Base-by-base conservation (phyloP, 2,113 vertebrate genomes). In the Cryptotis parvus region DNA sequence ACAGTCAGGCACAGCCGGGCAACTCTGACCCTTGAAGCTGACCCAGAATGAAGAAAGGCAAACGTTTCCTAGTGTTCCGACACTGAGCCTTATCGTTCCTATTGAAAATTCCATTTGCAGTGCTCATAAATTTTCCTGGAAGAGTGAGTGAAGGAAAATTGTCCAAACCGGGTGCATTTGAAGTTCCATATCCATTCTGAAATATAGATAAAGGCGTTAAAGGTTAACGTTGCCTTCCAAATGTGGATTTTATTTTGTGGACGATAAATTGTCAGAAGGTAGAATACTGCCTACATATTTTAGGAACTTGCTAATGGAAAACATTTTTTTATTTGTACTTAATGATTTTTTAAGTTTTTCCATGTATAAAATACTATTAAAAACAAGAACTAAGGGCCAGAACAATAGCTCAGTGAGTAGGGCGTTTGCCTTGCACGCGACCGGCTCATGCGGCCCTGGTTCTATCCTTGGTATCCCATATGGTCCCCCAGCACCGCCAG, bases 71-170 rank as follows among this genome's bases (percentile, higher is more conserved):
- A 29, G 31, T 27, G 10, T 91, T 77, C 43, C 84, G 27, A 27
- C 83, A 8, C 2, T 80, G 86, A 73, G 22, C 66, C 84, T 58
- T 58, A 0, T 33, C 65, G 49, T 70, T 86, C 52, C 58, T 91
- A 4, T 20, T 86, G 39, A 92, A 9, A 49, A 74, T 29, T 93
- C 68, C 89, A 80, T 78, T 82, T 91, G 58, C 92, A 52, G 76
- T 91, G 18, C 20, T 66, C 87, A 18, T n/a, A 65, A 4, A 87
- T 80, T 83, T 72, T 31, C 37, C 29, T 81, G 63, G 85, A 92
- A 88, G 24, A 76, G 26, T 76, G n/a, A 87, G 26, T 89, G 91
- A 76, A 70, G 72, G 33, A 86, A 92, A 94, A 18, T 76, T 83
- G n/a, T 39, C 24, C 41, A 89, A 87, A 80, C 12, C 80, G 39